These are phyloP conservation scores for Parnassius orleans DNA, from an alignment of 2,888 invertebrate genomes.

Conservation along the genomic window DNA sequence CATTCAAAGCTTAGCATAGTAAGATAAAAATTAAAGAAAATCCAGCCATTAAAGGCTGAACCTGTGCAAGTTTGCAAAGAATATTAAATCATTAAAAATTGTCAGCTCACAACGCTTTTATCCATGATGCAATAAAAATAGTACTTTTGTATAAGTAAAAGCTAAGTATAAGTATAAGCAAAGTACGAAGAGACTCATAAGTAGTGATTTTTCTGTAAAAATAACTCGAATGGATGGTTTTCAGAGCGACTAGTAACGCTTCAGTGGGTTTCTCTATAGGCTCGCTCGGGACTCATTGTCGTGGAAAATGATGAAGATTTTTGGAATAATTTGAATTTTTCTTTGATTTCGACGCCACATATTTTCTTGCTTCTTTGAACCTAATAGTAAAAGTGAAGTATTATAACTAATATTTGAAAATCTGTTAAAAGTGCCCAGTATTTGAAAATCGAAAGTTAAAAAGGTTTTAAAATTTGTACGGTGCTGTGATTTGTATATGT, in stretches of 20 bases:
- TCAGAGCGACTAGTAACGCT: slow-evolving; percentile 46
- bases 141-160: too few species aligned
- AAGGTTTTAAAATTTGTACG: too few species aligned
- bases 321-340: slow-evolving; percentile 22
- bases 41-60: not conserved
- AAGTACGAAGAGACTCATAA: slow-evolving; percentile 51
- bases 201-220: slow-evolving; percentile 64
- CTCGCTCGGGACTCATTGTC: slow-evolving; percentile 39
- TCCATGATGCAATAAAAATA: slow-evolving; percentile 10
- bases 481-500: too few species aligned
- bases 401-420: not conserved
- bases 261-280: slow-evolving; percentile 47
- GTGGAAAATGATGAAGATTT: slow-evolving; percentile 25
- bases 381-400: not conserved
- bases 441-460: too few species aligned
- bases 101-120: slow-evolving; percentile 12
- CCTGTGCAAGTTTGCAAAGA: slow-evolving; percentile 14
- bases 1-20: too few species aligned
- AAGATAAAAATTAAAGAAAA: too few species aligned
- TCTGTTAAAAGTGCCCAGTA: not conserved
- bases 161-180: too few species aligned
- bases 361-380: slow-evolving; percentile 1
- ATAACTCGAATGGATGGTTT: slow-evolving; percentile 54
- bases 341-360: not conserved
- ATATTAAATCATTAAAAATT: slow-evolving; percentile 17